Conservation (phyloP, 2,888 invertebrate genomes). For the Pogonocherus hispidulus region DNA sequence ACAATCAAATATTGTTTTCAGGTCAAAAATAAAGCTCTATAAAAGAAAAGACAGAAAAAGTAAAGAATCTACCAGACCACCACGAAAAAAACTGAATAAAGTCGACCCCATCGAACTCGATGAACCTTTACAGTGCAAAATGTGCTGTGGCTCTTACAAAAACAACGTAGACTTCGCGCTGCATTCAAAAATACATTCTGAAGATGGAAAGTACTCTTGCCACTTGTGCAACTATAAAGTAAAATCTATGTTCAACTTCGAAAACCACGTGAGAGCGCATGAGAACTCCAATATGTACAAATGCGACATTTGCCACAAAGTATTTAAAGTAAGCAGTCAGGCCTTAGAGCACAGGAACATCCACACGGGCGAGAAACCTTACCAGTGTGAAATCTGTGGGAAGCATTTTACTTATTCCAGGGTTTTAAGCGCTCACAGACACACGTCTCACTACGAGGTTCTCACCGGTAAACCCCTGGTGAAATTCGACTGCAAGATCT, state of each 20-base stretch:
- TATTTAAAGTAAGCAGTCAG: conserved; percentile 68
- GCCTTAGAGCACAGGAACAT: conserved; percentile 66
- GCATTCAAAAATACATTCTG: conserved; percentile 38
- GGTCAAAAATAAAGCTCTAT: neutral
- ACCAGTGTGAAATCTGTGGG: conserved; percentile 69
- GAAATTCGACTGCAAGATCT: conserved; percentile 69
- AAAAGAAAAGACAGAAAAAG: neutral
- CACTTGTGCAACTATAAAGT: conserved; percentile 50
- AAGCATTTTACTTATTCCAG: conserved; percentile 68
- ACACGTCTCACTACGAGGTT: conserved; percentile 68
- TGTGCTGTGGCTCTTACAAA: conserved; percentile 23
- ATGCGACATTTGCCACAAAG: conserved; percentile 68
- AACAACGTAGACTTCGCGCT: conserved; percentile 40
- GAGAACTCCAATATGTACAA: conserved; percentile 65
- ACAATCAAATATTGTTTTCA: conserved; percentile 11
- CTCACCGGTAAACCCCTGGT: conserved; percentile 59
- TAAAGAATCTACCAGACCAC: neutral
- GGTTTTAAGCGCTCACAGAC: conserved; percentile 67
- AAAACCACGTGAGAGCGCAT: conserved; percentile 67
- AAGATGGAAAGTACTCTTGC: conserved; percentile 39
- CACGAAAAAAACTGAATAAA: conserved; percentile 7
- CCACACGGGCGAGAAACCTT: conserved; percentile 71
- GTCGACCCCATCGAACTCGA: conserved; percentile 16
- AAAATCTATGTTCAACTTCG: conserved; percentile 56
- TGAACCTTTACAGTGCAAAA: conserved; percentile 31